Evolutionary conservation across 2,888 invertebrate genomes (phyloP).

Genomic region (Archaeoteleia sp.): DNA sequence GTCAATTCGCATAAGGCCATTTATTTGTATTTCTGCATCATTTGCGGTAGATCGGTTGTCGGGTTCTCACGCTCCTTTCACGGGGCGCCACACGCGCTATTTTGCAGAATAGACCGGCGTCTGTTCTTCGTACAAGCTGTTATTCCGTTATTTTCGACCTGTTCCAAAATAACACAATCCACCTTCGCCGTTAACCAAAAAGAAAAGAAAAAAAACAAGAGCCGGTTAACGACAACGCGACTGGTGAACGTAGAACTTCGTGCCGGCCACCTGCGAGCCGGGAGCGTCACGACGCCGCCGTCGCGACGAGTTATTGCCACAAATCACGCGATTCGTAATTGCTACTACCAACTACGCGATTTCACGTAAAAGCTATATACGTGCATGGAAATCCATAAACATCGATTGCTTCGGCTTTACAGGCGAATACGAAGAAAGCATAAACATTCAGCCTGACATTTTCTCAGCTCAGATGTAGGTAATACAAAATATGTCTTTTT

Average conservation of each 20-base stretch:
- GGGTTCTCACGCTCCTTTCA: conserved; percentile 32
- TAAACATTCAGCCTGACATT: conserved; percentile 47
- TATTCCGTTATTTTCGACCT: conserved; percentile 36
- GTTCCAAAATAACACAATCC: conserved; percentile 51
- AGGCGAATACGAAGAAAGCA: conserved; percentile 52
- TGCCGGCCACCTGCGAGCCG: conserved; percentile 72
- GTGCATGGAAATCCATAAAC: conserved; percentile 69
- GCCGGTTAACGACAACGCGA: conserved; percentile 56
- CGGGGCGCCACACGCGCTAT: conserved; percentile 14
- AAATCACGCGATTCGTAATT: conserved; percentile 75
- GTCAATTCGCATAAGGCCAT: conserved; percentile 10
- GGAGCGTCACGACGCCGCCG: conserved; percentile 74
- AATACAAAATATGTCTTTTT: too few species aligned
- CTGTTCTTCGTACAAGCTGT: conserved; percentile 27
- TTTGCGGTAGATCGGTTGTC: conserved; percentile 9
- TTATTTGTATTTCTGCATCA: conserved; percentile 6
- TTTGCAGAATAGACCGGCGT: conserved; percentile 25
- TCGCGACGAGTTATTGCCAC: conserved; percentile 73
- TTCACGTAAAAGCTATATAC: conserved; percentile 60
- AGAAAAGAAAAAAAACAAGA: conserved; percentile 62
- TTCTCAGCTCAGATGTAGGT: background rate
- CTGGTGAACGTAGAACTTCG: conserved; percentile 63
- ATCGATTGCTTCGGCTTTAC: conserved; percentile 65
- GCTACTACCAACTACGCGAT: conserved; percentile 71
- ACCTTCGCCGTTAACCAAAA: conserved; percentile 63